Conservation (phyloP, 2,797 vertebrate species). For the Yasuhikotakia modesta region DNA sequence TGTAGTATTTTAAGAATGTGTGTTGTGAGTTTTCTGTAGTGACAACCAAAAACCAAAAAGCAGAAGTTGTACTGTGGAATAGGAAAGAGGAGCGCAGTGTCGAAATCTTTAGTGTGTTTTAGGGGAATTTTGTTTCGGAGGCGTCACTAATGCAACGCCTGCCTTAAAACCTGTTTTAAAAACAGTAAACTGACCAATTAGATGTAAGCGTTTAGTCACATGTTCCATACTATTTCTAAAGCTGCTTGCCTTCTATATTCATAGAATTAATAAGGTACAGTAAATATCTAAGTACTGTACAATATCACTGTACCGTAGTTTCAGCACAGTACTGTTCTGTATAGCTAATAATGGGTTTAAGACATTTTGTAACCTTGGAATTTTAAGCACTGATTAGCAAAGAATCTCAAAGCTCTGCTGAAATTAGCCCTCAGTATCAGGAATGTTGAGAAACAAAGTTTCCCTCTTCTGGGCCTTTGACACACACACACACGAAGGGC, state of each 20-base stretch:
- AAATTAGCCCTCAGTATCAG: constrained; percentile 44
- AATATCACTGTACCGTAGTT: neutral
- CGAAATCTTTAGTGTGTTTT: neutral
- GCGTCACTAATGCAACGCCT: no score
- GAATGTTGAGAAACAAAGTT: constrained; percentile 55
- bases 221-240: neutral
- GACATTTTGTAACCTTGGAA: neutral
- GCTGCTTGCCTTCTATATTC: neutral
- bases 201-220: no score
- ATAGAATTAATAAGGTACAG: neutral
- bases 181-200: no score
- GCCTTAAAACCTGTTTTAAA: no score
- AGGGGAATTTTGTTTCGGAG: neutral
- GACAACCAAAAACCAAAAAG: constrained; percentile 8
- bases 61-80: constrained; percentile 12
- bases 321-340: neutral
- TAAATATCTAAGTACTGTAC: neutral
- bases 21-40: neutral
- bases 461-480: constrained; percentile 39
- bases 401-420: constrained; percentile 43
- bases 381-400: constrained; percentile 16
- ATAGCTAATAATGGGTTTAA: neutral
- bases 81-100: neutral
- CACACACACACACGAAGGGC: constrained; percentile 35
- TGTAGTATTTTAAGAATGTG: neutral